Conservation (phyloP, 2,888 invertebrate species). For the Odontomyia ornata region DNA sequence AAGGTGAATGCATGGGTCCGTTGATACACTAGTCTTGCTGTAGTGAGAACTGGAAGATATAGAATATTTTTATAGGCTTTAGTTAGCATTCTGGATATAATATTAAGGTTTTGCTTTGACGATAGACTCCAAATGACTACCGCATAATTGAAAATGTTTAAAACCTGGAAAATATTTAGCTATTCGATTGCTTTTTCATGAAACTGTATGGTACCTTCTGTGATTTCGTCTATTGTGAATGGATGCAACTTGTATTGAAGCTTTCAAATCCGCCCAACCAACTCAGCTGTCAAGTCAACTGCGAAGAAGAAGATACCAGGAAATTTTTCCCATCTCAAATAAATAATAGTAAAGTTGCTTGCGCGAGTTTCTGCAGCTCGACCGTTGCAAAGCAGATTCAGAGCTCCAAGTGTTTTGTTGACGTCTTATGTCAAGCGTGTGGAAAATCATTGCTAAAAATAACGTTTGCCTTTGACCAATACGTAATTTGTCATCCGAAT, state of each 20-base stretch:
- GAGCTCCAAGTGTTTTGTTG: constrained; percentile 19
- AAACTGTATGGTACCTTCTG: no score
- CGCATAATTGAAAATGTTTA: no score
- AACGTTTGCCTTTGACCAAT: constrained; percentile 8
- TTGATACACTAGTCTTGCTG: no score
- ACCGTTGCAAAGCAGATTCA: background rate
- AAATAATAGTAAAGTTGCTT: constrained; percentile 37
- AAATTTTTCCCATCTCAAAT: constrained; percentile 20
- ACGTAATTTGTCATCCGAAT: background rate
- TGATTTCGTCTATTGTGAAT: background rate
- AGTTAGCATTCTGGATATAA: no score
- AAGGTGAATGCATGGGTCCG: no score
- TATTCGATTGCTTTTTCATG: no score
- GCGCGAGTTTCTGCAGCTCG: constrained; percentile 14
- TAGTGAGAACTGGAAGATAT: no score
- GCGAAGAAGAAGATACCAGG: constrained; percentile 35
- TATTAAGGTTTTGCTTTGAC: no score
- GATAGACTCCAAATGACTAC: no score
- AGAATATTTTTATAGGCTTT: no score
- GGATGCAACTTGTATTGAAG: background rate
- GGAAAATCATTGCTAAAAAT: constrained; percentile 32
- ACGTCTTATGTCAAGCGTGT: constrained; percentile 34
- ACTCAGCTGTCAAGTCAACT: background rate
- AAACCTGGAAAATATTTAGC: no score
- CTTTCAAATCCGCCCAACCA: background rate